Conservation (phyloP, 2,797 vertebrate genomes). For the Pseudochirops cupreus region DNA sequence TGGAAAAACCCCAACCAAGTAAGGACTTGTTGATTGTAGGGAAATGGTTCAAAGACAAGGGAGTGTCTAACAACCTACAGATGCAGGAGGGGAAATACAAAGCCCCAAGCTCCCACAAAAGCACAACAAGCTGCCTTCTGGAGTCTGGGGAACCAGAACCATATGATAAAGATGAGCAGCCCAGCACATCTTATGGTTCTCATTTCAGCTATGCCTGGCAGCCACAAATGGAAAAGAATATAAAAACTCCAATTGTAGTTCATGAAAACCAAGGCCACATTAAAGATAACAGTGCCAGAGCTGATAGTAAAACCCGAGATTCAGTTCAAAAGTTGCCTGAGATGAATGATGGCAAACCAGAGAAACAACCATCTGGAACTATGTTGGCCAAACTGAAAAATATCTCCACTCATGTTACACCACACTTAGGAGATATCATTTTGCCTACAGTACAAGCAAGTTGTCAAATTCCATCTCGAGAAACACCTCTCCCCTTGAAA, state of each 20-base stretch:
- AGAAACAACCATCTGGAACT: background rate
- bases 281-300: background rate
- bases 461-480: background rate
- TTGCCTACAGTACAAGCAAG: background rate
- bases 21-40: background rate
- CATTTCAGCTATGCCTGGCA: background rate
- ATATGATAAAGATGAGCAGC: background rate
- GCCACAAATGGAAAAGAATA: background rate
- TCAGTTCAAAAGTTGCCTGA: background rate
- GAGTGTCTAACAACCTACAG: background rate
- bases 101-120: background rate
- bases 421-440: background rate
- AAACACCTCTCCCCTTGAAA: background rate
- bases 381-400: background rate
- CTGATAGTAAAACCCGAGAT: background rate
- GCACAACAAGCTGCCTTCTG: background rate
- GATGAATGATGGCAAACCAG: background rate
- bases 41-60: background rate
- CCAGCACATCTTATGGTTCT: background rate
- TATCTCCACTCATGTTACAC: background rate
- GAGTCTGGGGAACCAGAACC: background rate
- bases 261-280: background rate
- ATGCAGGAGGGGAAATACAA: background rate
- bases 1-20: background rate
- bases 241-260: background rate